phyloP scores from a whole-genome alignment of 2,888 invertebrate genomes.

The Cosmorhoe ocellata region DNA sequence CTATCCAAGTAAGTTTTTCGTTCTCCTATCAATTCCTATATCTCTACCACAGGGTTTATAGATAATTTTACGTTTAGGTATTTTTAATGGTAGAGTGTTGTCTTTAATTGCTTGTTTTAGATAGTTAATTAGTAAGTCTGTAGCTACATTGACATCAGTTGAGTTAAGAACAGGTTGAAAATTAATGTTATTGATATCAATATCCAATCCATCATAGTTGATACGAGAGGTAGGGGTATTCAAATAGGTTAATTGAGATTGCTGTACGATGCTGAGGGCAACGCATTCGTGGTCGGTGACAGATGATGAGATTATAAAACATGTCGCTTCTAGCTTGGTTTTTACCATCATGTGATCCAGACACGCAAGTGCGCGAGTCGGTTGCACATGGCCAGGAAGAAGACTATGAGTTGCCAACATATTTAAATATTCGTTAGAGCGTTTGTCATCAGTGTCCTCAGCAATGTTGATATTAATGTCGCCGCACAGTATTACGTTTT shows the following conservation, averaged over 20 bases:
- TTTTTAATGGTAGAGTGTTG: not conserved
- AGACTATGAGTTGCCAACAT: conserved; percentile 29
- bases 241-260: not conserved
- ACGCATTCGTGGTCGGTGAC: conserved; percentile 6
- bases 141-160: not conserved
- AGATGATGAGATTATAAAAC: not conserved
- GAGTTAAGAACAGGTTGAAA: too few relatives aligned
- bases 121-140: not conserved
- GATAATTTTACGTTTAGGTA: not conserved
- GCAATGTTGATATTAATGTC: conserved; percentile 30
- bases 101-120: not conserved
- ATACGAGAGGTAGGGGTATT: not conserved
- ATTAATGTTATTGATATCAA: not conserved
- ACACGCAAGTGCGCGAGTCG: conserved; percentile 27
- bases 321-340: conserved; percentile 15
- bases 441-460: conserved; percentile 1
- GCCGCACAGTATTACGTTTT: conserved; percentile 31
- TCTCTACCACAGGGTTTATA: too few relatives aligned
- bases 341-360: conserved; percentile 32
- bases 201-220: not conserved
- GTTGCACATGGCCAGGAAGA: conserved; percentile 3
- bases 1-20: too few relatives aligned
- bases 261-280: not conserved
- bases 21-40: too few relatives aligned
- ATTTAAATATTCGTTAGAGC: conserved; percentile 23